phyloP scores from a whole-genome alignment of 2,797 vertebrate species.

The Sebastes matsubarae region DNA sequence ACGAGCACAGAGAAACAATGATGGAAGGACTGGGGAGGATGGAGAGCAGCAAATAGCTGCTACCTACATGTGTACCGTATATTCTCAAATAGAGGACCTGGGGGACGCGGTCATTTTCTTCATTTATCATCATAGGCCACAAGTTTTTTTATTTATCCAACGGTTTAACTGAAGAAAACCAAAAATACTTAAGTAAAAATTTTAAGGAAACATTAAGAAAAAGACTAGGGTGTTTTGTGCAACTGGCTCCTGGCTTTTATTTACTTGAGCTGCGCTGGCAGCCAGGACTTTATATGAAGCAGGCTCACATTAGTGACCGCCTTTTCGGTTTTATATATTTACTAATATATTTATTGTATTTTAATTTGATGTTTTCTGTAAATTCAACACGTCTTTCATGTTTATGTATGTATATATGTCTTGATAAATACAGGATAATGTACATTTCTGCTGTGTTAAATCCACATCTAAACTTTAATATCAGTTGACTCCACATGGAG shows the following conservation, averaged over 20 bases:
- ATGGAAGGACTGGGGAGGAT: conserved; percentile 21
- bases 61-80: background rate
- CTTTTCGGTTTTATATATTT: background rate
- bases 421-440: background rate
- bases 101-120: background rate
- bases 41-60: conserved; percentile 17
- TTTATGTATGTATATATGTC: background rate
- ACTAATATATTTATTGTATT: background rate
- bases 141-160: no score
- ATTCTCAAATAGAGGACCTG: background rate
- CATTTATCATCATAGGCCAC: background rate
- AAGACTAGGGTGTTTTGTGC: background rate
- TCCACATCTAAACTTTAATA: background rate
- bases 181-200: rapidly evolving
- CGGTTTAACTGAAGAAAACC: background rate
- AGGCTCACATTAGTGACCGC: background rate
- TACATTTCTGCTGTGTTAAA: background rate
- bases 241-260: background rate
- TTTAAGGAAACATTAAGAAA: no score
- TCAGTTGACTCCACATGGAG: background rate
- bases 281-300: background rate
- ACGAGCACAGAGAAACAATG: conserved; percentile 46
- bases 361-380: background rate
- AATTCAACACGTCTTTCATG: background rate
- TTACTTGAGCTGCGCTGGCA: background rate